Evolutionary conservation across 2,888 invertebrate species (phyloP), one percentile per base, ranked within the genome.

Genomic region (Chaitophorus viminalis): DNA sequence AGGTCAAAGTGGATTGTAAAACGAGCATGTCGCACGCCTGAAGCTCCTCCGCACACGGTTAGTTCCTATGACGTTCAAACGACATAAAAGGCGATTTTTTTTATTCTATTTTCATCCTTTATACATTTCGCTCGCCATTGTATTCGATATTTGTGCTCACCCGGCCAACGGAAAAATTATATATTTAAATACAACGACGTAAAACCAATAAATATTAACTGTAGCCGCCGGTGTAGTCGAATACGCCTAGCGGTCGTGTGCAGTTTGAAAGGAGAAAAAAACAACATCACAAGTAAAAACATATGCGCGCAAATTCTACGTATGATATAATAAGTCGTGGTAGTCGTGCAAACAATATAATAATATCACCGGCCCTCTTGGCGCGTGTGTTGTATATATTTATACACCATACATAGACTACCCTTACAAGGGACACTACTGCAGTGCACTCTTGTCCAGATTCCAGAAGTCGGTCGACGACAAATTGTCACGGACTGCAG

Each of bases 1-100:
- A 87, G 86, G 86, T 87, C 79, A 87, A 21, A 87, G 79, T 87
- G 86, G 79, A 87, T 87, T 87, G 86, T 87, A 87, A 87, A 79
- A 79, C 86, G 86, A 87, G 78, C 86, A 60, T 87, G 86, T 87
- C 86, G 78, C 86, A 86, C 86, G 86, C 86, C 86, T 86, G 70
- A 78, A 86, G 78, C 86, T 79, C 70, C 68, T 60, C 70, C 46
- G 68, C n/a, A 21, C 74, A n/a, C 72, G 74, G 68, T 11, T 46
- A 46, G 65, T 46, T n/a, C n/a, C n/a, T n/a, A 76, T 87, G 60
- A 87, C 72, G 86, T 60, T 60, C 36, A 21, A 33, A 60, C 86
- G 79, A 79, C 79, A n/a, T 74, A 87, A 87, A 87, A 74, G 74
- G 86, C 70, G 39, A 87, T 81, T 70, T 72, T 85, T 65, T 3